Evolutionary conservation across 2,113 vertebrate species (phyloP).

Genomic region (Anhinga anhinga): DNA sequence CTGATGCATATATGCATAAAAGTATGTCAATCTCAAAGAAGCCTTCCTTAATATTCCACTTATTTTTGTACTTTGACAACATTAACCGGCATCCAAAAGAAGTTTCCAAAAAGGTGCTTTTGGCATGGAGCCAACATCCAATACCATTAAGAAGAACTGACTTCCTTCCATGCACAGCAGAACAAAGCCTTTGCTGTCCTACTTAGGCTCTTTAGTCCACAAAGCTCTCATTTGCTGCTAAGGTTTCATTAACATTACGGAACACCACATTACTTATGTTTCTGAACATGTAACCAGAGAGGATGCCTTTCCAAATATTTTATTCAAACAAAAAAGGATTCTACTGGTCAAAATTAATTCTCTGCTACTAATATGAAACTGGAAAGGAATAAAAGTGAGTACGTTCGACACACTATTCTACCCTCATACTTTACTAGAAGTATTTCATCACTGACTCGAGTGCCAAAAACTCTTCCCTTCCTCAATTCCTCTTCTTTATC

Average conservation of each 20-base stretch:
- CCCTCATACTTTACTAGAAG: not conserved
- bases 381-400: not conserved
- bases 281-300: slow-evolving; percentile 1
- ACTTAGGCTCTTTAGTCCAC: slow-evolving; percentile 51
- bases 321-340: not conserved
- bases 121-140: slow-evolving; percentile 40
- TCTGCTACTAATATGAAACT: not conserved
- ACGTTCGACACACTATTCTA: not conserved
- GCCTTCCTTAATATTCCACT: not conserved
- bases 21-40: not conserved
- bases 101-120: slow-evolving; percentile 55
- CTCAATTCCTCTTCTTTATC: not conserved
- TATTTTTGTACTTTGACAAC: slow-evolving; percentile 18
- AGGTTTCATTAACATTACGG: slow-evolving; percentile 50
- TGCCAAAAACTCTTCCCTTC: not conserved
- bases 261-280: slow-evolving; percentile 40
- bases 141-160: slow-evolving; percentile 7
- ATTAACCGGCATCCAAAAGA: slow-evolving; percentile 43
- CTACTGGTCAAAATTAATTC: not conserved
- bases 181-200: slow-evolving; percentile 73
- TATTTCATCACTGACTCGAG: not conserved
- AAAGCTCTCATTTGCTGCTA: slow-evolving; percentile 47
- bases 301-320: not conserved
- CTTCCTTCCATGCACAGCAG: slow-evolving; percentile 47
- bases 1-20: not conserved